Evolutionary conservation across 2,113 vertebrate species (phyloP), one percentile per base, ranked within the genome.

Genomic region (Hippolais icterina): DNA sequence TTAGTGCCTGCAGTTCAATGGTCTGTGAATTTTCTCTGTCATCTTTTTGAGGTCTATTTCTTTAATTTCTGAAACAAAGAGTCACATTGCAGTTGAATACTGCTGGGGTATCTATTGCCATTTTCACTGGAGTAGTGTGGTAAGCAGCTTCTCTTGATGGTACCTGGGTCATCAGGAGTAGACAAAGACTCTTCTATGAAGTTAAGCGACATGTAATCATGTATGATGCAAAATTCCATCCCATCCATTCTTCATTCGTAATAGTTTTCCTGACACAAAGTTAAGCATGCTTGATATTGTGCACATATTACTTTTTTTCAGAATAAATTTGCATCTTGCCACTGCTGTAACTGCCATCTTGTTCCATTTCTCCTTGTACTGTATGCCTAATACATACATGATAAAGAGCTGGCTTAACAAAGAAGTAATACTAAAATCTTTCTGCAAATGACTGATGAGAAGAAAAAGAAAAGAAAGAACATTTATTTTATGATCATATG

Each of bases 311-410:
- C 94, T 97, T 96, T 97, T 96, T 96, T 96, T 92, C 90, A 95
- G 93, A 97, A 97, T 97, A 96, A 97, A 96, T 96, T 95, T 97
- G 94, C 95, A 96, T 96, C 83, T 94, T 96, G 87, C 93, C 96
- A 53, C 95, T 97, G 91, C 82, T 97, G 72, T 95, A 95, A 95
- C 18, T 86, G 83, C 88, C 93, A 96, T 94, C 94, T 88, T 95
- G 69, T 94, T 97, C 90, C 88, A 77, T 96, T 97, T 97, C 96
- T 96, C 97, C 95, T 96, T 87, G 53, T 93, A 72, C 53, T 93
- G 84, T 96, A 83, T 92, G 54, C 81, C 65, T 79, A 92, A 70
- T 68, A 92, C 95, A 97, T 93, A 97, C 81, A 96, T 97, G 96
- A 93, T 96, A 93, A 97, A 96, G 33, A 95, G 59, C 93, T 96